These are phyloP conservation scores for Nemotelus nigrinus DNA, from an alignment of 2,888 invertebrate genomes.

Conservation along the genomic window DNA sequence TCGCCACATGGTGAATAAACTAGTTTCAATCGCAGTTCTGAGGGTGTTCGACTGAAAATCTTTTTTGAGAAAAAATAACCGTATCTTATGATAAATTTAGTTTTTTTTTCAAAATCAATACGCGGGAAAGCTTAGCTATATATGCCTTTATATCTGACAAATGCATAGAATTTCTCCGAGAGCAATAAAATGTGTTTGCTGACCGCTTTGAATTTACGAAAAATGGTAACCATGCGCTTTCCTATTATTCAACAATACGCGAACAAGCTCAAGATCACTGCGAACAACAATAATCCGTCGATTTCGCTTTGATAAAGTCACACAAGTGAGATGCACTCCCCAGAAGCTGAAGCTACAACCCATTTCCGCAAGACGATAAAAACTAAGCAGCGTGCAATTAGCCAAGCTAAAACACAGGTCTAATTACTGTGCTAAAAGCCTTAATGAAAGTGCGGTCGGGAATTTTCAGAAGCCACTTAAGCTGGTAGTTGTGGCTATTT, in stretches of 20 bases:
- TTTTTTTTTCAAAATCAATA: no score
- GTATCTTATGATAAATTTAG: no score
- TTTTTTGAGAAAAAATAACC: no score
- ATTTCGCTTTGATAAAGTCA: not conserved
- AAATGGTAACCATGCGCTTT: slow-evolving; percentile 12
- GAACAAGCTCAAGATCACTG: not conserved
- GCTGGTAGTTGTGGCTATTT: not conserved
- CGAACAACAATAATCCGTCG: not conserved
- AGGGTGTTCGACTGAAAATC: no score
- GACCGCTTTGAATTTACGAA: slow-evolving; percentile 1
- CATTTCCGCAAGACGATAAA: slow-evolving; percentile 12
- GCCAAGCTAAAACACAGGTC: slow-evolving; percentile 22
- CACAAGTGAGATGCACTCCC: not conserved
- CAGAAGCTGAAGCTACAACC: not conserved
- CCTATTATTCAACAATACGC: not conserved
- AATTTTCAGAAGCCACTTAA: slow-evolving; percentile 15
- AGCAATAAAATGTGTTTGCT: no score
- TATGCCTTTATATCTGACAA: no score
- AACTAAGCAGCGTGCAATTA: slow-evolving; percentile 28
- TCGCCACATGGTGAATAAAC: no score
- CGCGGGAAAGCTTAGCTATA: no score
- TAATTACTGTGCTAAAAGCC: slow-evolving; percentile 35
- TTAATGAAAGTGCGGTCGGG: slow-evolving; percentile 1
- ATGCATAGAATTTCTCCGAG: no score
- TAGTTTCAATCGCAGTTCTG: no score